Percentiles rank a stretch among this genome's conserved stretches.
Conservation (phyloP, 2,888 invertebrate genomes). For the Electrophaes corylata region DNA sequence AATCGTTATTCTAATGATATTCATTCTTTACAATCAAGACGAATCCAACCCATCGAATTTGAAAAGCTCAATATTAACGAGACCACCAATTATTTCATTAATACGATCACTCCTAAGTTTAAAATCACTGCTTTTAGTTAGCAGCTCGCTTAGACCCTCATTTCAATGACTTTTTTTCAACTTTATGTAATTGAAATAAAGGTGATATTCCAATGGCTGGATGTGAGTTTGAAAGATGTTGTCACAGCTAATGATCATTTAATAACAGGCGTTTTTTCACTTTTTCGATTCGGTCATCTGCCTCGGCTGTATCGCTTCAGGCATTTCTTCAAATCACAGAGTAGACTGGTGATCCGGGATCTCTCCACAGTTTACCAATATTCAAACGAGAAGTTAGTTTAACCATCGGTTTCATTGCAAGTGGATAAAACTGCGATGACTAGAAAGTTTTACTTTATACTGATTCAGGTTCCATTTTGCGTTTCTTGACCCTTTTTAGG, state of each 20-base stretch:
- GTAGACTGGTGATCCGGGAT: constrained; percentile 46
- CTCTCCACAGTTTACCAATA: background rate
- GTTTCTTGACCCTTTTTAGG: no score
- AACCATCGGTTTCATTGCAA: no score
- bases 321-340: constrained; percentile 63
- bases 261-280: constrained; percentile 67
- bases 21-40: background rate
- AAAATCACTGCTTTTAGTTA: constrained; percentile 46
- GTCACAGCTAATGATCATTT: constrained; percentile 74
- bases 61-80: constrained; percentile 37
- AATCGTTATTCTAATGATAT: background rate
- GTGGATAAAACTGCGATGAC: no score
- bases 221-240: constrained; percentile 42
- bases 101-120: constrained; percentile 51
- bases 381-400: background rate
- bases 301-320: constrained; percentile 67
- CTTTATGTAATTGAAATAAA: constrained; percentile 6
- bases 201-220: constrained; percentile 22
- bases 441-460: no score
- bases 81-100: constrained; percentile 58
- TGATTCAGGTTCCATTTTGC: no score
- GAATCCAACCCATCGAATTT: constrained; percentile 24
- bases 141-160: constrained; percentile 6
- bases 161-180: background rate
- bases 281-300: constrained; percentile 55